Evolutionary conservation across 2,797 vertebrate species (phyloP).

Genomic region (Echiichthys vipera): DNA sequence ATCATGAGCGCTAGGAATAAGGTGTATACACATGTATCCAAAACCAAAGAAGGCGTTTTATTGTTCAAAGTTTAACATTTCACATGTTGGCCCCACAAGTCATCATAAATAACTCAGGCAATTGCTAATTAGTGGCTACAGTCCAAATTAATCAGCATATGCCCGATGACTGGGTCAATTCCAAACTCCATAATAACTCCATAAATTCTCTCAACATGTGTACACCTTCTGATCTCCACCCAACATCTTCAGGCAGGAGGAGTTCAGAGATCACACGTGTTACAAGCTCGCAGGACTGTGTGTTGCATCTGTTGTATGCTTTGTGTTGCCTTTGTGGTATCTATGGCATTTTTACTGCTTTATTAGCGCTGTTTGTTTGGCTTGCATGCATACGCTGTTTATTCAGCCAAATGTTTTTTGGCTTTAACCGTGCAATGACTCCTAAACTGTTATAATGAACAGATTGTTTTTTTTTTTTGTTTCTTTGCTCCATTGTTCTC

Average conservation of each 20-base stretch:
- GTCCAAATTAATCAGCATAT: slow-evolving; percentile 27
- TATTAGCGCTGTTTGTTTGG: slow-evolving; percentile 69
- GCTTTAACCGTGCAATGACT: slow-evolving; percentile 55
- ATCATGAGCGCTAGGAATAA: no score
- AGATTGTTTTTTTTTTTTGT: slow-evolving; percentile 56
- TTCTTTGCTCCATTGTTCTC: slow-evolving; percentile 69
- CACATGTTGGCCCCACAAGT: no score
- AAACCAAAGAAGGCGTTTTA: no score
- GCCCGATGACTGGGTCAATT: slow-evolving; percentile 32
- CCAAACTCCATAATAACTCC: slow-evolving; percentile 29
- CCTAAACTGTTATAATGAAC: slow-evolving; percentile 65
- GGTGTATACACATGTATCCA: no score
- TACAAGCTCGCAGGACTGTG: slow-evolving; percentile 48
- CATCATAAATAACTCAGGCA: not conserved
- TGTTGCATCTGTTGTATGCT: slow-evolving; percentile 60
- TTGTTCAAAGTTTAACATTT: no score
- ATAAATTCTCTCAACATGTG: slow-evolving; percentile 65
- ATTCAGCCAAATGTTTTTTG: slow-evolving; percentile 65
- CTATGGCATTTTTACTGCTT: slow-evolving; percentile 72
- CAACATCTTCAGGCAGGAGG: slow-evolving; percentile 58
- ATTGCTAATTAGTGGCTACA: not conserved
- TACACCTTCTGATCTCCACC: slow-evolving; percentile 62
- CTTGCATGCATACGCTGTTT: slow-evolving; percentile 40
- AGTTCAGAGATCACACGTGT: slow-evolving; percentile 72
- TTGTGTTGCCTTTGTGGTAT: slow-evolving; percentile 52